Evolutionary conservation across 1,140 invertebrate genomes (phyloP).

Genomic region (Drosophila rufa): DNA sequence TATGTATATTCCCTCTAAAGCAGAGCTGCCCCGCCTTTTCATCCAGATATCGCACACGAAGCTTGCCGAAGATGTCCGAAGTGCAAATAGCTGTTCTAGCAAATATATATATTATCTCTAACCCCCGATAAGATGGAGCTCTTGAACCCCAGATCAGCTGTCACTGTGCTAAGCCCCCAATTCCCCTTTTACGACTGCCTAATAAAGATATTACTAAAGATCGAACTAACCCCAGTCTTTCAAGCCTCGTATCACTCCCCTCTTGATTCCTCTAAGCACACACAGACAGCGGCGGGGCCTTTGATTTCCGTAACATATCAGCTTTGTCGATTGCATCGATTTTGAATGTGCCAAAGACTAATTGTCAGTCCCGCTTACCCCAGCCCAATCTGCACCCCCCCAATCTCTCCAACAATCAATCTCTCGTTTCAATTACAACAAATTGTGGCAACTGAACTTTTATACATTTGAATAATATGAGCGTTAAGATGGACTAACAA

Average conservation of each 20-base stretch:
- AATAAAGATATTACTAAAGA: not conserved
- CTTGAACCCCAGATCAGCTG: constrained; percentile 1
- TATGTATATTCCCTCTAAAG: not conserved
- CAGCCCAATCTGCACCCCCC: not conserved
- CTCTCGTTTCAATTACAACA: constrained; percentile 39
- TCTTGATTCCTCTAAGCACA: not conserved
- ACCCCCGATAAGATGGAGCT: not conserved
- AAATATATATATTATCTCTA: not conserved
- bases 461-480: constrained; percentile 22
- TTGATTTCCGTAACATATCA: constrained; percentile 38
- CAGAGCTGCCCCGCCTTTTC: too few species aligned
- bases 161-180: not conserved
- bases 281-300: not conserved
- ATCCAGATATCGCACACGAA: constrained; percentile 1
- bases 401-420: constrained; percentile 18
- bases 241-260: not conserved
- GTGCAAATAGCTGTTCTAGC: not conserved
- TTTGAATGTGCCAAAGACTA: constrained; percentile 52
- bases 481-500: constrained; percentile 30
- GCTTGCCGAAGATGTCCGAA: not conserved
- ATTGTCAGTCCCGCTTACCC: constrained; percentile 13
- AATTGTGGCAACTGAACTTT: constrained; percentile 47
- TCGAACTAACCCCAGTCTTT: not conserved
- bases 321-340: constrained; percentile 37
- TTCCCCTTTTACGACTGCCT: not conserved